Base-by-base conservation (phyloP, 1,140 invertebrate genomes). In the Teleogryllus occipitalis region DNA sequence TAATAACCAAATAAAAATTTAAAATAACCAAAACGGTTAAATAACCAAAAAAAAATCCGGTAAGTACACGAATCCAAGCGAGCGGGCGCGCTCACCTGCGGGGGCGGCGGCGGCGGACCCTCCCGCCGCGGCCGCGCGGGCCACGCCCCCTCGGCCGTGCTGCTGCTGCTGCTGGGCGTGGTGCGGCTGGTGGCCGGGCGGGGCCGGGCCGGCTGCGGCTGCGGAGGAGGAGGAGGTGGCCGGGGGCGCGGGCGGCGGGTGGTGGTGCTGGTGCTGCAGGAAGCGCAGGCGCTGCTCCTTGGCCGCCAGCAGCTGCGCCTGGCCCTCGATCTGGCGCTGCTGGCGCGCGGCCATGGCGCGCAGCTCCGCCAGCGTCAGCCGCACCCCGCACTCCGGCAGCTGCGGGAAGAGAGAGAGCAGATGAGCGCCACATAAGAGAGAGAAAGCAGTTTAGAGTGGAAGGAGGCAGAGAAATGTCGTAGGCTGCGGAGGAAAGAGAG, bases 291-390 rank as follows among this genome's bases (percentile, higher is more conserved):
- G 90, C 88, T 98, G 96, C 87, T 97, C 95, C 85, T 95, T 95
- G 84, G 95, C 95, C 82, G 94, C 93, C 83, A 97, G 90, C 85
- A 96, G 89, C 88, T 96, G 94, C 85, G 96, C 93, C 88, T 96
- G 95, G 82, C 92, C 91, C 88, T 98, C 96, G 85, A 99, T 97
- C 90, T 98, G 96, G 87, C 96, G 95, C 88, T 97, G 96, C 89
- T 98, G 96, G 83, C 96, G 90, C 84, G 94, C 90, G 85, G 96
- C 96, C 95, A 98, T 97, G 86, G 96, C 96, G 90, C 96, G 95
- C 88, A 98, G 92, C 91, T 98, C 96, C 87, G 92, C 91, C 88
- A 96, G 89, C 85, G 94, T 95, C 90, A 97, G 91, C 91, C 54
- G 18, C 54, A 90, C 89, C 83, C 89, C 89, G 85, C 88, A 65